Base-by-base conservation (phyloP, 1,140 invertebrate genomes). In the Trichonephila clavata region DNA sequence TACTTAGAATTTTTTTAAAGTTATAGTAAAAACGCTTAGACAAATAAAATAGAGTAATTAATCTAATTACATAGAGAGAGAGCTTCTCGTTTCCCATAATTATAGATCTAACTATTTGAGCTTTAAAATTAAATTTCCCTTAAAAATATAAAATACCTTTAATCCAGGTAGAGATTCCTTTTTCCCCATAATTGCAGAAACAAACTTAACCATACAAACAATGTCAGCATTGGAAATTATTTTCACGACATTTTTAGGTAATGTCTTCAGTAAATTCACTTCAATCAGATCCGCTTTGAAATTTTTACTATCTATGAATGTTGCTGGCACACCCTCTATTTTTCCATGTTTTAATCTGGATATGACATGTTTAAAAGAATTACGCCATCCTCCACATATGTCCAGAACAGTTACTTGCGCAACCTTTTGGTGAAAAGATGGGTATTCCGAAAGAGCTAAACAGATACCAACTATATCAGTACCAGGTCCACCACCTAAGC, bases 401-500 rank as follows among this genome's bases (percentile, higher is more conserved):
- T 92, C 90, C 27, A 92, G 27, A 71, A 92, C 63, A 8, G 61
- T 59, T 21, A 83, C 81, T 92, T 92, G 20, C 27, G 21, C 18
- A 27, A 92, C 43, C 86, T 71, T 92, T 77, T 71, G 5, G 32
- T 77, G 81, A 43, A 86, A 84, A 7, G 16, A 8, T 0, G 90
- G 83, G 8, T 71, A 39, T 13, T 57, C n/a, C 8, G 90, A 61
- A 57, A 92, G 39, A 27, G 83, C 80, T 92, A 27, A 68, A 21
- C 68, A 92, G 2, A 92, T 71, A 60, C 90, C 90, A n/a, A 92
- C 65, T 50, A 92, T 86, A 60, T 92, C 90, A 39, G 90, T 86
- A 18, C 90, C 90, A 13, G 90, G 43, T 27, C 90, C 90, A 59
- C 90, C 90, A 10, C 81, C 90, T 59, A 92, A 71, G 32, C 81